These are phyloP conservation scores for Phragmatobia fuliginosa DNA, from an alignment of 2,888 invertebrate species.

Conservation along the genomic window DNA sequence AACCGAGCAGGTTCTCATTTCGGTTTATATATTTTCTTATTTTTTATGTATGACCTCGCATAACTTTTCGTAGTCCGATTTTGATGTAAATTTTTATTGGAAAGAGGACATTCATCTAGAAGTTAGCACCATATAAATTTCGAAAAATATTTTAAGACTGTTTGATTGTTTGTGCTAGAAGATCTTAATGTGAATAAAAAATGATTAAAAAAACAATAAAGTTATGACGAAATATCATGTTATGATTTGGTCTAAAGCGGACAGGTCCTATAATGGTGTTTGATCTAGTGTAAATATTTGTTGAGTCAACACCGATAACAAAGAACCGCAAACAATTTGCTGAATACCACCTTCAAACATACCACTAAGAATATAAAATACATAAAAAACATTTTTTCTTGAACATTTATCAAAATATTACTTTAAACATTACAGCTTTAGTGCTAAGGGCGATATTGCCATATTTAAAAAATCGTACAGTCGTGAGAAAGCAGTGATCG, in stretches of 20 bases:
- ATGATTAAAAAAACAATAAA: too few species aligned
- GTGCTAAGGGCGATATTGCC: constrained; percentile 41
- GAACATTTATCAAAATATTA: constrained; percentile 47
- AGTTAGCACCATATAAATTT: too few species aligned
- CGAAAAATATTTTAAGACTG: too few species aligned
- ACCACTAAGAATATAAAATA: constrained; percentile 66
- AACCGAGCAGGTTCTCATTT: too few species aligned
- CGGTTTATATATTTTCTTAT: too few species aligned
- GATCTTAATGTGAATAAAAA: too few species aligned
- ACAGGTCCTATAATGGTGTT: constrained; percentile 56
- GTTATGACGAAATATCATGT: not conserved
- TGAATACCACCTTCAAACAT: constrained; percentile 78
- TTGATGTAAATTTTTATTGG: too few species aligned
- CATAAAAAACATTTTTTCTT: constrained; percentile 59
- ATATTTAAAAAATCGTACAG: constrained; percentile 41
- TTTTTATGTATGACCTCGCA: too few species aligned
- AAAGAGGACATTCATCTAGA: too few species aligned
- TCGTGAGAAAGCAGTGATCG: constrained; percentile 80
- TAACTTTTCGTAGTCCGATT: too few species aligned
- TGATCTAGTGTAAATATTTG: constrained; percentile 74
- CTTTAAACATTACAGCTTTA: constrained; percentile 49
- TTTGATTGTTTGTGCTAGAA: too few species aligned
- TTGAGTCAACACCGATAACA: constrained; percentile 78
- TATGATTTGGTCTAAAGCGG: constrained; percentile 35
- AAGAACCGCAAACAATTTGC: constrained; percentile 78